Conservation (phyloP, 2,797 vertebrate genomes). For the Caiman crocodilus region DNA sequence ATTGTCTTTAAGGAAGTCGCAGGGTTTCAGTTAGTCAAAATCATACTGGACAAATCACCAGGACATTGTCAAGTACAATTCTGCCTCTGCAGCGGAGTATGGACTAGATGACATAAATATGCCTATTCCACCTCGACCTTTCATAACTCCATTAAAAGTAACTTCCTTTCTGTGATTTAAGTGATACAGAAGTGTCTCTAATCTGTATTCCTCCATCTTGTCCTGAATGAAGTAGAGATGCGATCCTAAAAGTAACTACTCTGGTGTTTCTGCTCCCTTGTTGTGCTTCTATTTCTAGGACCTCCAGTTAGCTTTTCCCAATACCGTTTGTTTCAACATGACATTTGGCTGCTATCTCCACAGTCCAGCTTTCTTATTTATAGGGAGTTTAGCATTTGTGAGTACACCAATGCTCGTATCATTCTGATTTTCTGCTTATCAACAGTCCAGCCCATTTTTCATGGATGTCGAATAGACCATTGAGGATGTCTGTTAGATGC, state of each 20-base stretch:
- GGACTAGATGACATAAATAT: not conserved
- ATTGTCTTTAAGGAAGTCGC: not conserved
- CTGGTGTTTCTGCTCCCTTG: not conserved
- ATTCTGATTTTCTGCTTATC: constrained; percentile 70
- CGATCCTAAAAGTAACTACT: not conserved
- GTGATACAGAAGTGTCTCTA: not conserved
- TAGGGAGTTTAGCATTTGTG: constrained; percentile 66
- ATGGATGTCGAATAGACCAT: constrained; percentile 56
- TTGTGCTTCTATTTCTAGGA: constrained; percentile 52
- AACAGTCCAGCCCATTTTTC: constrained; percentile 48
- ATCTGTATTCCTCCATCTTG: not conserved
- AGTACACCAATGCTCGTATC: constrained; percentile 56
- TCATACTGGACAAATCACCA: not conserved
- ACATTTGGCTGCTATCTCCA: constrained; percentile 72
- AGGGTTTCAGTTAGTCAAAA: not conserved
- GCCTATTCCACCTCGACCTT: not conserved
- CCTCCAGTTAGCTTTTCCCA: constrained; percentile 44
- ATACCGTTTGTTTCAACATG: constrained; percentile 71
- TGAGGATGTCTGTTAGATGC: not conserved
- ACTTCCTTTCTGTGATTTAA: not conserved
- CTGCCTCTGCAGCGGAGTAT: not conserved
- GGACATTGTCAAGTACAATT: not conserved
- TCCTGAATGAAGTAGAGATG: not conserved
- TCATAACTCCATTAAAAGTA: constrained; percentile 5
- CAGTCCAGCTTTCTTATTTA: constrained; percentile 72